A percentile compares a stretch with the other conserved stretches of the same genome.
phyloP scores from a whole-genome alignment of 2,113 vertebrate species.

The Struthidea cinerea region DNA sequence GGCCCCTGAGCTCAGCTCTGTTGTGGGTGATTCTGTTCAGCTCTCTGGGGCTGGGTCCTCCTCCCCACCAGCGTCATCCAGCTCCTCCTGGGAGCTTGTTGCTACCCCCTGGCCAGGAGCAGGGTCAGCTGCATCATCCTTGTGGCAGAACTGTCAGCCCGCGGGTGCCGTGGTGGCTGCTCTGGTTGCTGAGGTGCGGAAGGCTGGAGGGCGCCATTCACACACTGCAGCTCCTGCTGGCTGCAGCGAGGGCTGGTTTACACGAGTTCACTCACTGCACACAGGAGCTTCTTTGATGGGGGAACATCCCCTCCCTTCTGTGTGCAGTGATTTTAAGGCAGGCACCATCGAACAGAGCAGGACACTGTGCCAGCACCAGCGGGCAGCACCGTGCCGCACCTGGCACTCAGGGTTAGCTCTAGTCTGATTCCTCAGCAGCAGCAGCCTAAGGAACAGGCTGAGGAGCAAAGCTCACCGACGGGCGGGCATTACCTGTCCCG shows the following conservation, averaged over 20 bases:
- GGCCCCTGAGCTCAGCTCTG: constrained; percentile 64
- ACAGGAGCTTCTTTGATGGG: neutral
- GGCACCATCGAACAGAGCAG: neutral
- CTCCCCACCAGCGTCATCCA: constrained; percentile 81
- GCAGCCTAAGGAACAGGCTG: neutral
- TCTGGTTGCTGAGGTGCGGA: constrained; percentile 82
- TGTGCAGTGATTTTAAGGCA: neutral
- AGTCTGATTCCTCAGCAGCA: neutral
- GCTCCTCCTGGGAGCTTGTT: constrained; percentile 86
- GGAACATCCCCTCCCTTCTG: neutral
- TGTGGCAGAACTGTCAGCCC: constrained; percentile 84
- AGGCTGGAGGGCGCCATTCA: constrained; percentile 91
- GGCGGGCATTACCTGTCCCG: too few species aligned
- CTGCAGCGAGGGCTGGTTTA: constrained; percentile 29
- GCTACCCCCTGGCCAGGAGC: constrained; percentile 71
- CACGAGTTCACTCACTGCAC: neutral
- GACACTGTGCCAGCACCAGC: accelerated
- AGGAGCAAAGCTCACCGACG: neutral
- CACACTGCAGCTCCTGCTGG: constrained; percentile 87
- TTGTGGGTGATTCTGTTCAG: constrained; percentile 83
- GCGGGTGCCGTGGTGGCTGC: constrained; percentile 86
- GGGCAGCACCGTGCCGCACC: neutral
- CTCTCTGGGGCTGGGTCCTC: constrained; percentile 69
- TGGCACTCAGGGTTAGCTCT: neutral
- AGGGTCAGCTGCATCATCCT: constrained; percentile 72